Conservation (phyloP, 2,888 invertebrate species). For the Harmothoe impar region DNA sequence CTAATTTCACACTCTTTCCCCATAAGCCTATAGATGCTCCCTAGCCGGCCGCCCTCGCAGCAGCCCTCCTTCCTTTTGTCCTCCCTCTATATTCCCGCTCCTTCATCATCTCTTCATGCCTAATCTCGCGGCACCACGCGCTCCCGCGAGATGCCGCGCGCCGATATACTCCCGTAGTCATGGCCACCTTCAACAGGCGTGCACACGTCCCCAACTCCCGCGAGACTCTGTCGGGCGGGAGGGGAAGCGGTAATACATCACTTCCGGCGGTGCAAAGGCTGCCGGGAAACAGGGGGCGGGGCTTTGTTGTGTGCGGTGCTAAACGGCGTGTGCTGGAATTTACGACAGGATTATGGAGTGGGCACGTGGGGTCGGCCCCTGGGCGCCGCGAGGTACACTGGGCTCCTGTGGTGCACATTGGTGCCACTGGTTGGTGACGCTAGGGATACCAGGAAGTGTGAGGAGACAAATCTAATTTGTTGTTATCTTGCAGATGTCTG, state of each 20-base stretch:
- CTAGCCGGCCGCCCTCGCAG: too few species aligned
- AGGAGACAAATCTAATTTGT: too few species aligned
- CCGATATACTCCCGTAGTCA: neutral
- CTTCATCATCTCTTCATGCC: neutral
- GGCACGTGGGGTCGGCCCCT: neutral
- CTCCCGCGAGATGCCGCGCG: slow-evolving; percentile 38
- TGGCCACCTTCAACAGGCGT: too few species aligned
- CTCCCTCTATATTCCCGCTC: neutral
- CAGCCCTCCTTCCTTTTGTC: neutral
- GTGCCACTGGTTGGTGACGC: too few species aligned
- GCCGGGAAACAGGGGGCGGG: neutral
- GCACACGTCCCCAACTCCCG: neutral
- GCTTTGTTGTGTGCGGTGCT: neutral
- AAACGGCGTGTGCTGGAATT: neutral
- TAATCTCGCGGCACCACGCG: slow-evolving; percentile 51
- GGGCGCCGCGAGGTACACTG: neutral
- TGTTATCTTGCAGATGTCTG: too few species aligned
- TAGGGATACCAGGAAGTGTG: too few species aligned
- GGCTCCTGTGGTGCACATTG: too few species aligned
- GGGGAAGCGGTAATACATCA: neutral
- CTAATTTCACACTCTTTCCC: too few species aligned
- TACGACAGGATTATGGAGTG: neutral
- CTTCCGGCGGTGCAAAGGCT: neutral
- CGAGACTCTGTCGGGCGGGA: neutral
- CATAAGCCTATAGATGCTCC: too few species aligned